phyloP scores from a whole-genome alignment of 1,140 invertebrate species.

The Euwallacea fornicatus region DNA sequence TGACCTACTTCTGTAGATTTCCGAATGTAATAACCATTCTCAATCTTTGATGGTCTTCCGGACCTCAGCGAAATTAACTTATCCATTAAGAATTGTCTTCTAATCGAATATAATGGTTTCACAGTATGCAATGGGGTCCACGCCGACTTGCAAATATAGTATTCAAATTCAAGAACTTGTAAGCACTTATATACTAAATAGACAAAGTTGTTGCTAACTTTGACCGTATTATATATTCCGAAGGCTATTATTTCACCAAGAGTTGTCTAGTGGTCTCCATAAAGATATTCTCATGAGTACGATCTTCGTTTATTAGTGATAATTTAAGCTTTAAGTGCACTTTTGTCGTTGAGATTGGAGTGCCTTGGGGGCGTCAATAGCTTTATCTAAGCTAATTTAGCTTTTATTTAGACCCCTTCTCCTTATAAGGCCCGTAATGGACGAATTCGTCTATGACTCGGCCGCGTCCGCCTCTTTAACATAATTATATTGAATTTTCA shows the following conservation, averaged over 20 bases:
- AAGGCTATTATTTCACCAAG: slow-evolving; percentile 5
- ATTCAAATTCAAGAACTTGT: no score
- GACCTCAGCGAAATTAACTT: no score
- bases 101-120: no score
- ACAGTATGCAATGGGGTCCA: no score
- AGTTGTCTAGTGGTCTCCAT: slow-evolving; percentile 8
- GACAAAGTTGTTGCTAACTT: background rate
- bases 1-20: no score
- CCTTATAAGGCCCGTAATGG: slow-evolving; percentile 22
- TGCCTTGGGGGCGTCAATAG: slow-evolving; percentile 25
- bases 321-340: slow-evolving; percentile 29
- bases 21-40: no score
- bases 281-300: slow-evolving; percentile 15
- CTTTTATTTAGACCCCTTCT: slow-evolving; percentile 20
- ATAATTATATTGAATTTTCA: slow-evolving; percentile 29
- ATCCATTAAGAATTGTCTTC: no score
- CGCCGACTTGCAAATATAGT: no score
- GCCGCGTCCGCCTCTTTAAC: slow-evolving; percentile 11
- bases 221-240: background rate
- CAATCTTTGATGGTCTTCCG: no score
- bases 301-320: slow-evolving; percentile 18
- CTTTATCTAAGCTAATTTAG: slow-evolving; percentile 30
- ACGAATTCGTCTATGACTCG: slow-evolving; percentile 21
- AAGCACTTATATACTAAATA: no score
- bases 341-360: slow-evolving; percentile 25